Evolutionary conservation across 2,888 invertebrate genomes (phyloP), one percentile per base, ranked within the genome.

Genomic region (Bellardia pandia): DNA sequence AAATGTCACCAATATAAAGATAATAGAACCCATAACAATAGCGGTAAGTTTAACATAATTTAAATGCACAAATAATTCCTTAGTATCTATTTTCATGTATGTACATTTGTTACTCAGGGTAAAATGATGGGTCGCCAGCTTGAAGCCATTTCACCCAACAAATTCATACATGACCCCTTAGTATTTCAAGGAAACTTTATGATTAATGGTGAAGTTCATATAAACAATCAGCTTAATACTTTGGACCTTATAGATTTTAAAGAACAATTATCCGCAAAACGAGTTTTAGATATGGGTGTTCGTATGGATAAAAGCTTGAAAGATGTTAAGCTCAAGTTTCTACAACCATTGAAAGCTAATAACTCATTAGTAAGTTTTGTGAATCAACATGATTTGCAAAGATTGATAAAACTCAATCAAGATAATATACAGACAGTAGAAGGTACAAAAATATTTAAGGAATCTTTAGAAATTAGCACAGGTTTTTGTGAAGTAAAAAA

Each of bases 391-490:
- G 93, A 94, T 87, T 89, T 94, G 13, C 90, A 92, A 42, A 90
- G 93, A 40, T 94, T 94, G 89, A 91, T 95, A 2, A 91, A 92
- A 75, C 92, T 93, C 30, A 93, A 94, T 87, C 90, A 89, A 2
- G 90, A 93, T 3, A 91, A 93, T 23, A 88, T 93, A 42, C 94
- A 94, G 90, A 88, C 93, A 11, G 92, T 96, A 69, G 92, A 93
- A 37, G 95, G 95, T 8, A 89, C 88, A 58, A 96, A 95, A 90
- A 90, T 89, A 4, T 94, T 95, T 88, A 89, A 90, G 3, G 93
- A 94, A 89, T 86, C 78, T 8, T 89, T 95, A 13, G 89, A 90
- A 75, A 93, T 95, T 7, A 90, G 90, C 23, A 93, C 94, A 2
- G 93, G 93, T 4, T 93, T 94, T 45, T 93, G 91, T 71, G 92